Base-by-base conservation (phyloP, 2,888 invertebrate genomes). In the Trisateles emortualis region DNA sequence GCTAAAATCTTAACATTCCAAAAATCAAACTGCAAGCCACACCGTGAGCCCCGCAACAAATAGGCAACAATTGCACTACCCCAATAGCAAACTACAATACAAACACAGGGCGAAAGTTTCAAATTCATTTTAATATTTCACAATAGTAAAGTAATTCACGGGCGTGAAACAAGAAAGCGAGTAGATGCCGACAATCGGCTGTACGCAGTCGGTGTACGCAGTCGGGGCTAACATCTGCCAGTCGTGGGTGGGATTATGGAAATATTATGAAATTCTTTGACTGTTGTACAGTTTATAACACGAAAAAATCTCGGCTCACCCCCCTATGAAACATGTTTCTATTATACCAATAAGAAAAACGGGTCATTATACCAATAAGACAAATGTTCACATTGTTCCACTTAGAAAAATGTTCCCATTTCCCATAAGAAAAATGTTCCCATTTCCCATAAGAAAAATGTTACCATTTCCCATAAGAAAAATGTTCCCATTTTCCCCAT, bases 91-190 rank as follows among this genome's bases (percentile, higher is more conserved):
- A 78, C 82, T 86, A 87, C 81, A 81, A 84, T 75, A 43, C 61
- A 89, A 88, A 89, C 86, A 86, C 88, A 81, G 69, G 72, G 80
- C 69, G 74, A 87, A 88, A 88, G 88, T 90, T 91, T 90, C 87
- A 90, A 92, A 92, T 90, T 89, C 90, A 90, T 90, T 92, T 92
- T 92, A 92, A 92, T 92, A 87, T 87, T 85, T 79, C 90, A 91
- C 88, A 91, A 87, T 88, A 88, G 84, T 89, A 90, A 88, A 89
- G 84, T 86, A 86, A 86, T 77, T 75, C 81, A 82, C 84, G 77
- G 79, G 83, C 83, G 81, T 82, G 81, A 83, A 86, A 84, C 79
- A 83, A 85, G 81, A 74, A 81, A 84, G 80, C 79, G 78, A 79
- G 83, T 74, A 65, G 63, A 67, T 78, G 84, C 58, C 72, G 52